Percentiles rank a stretch among this genome's conserved stretches.
These are phyloP conservation scores for Scolopax mira DNA, from an alignment of 2,113 vertebrate genomes.

Conservation along the genomic window DNA sequence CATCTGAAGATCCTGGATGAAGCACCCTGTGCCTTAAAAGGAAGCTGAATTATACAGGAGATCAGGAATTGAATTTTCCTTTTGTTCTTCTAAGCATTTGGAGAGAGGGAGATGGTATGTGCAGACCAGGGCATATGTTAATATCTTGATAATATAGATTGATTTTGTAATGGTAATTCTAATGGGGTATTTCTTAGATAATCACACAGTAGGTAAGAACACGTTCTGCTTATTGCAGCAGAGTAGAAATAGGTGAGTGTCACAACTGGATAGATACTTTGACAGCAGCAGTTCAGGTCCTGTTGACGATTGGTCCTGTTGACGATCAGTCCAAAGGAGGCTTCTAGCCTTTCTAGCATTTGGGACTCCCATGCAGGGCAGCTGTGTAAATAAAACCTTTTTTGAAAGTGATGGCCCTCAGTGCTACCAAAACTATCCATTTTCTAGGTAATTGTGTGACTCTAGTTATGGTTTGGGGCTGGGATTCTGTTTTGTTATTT, in stretches of 20 bases:
- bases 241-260: background rate
- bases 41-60: background rate
- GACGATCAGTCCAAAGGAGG: background rate
- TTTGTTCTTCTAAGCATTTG: background rate
- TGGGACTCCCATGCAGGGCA: background rate
- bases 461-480: background rate
- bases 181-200: background rate
- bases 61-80: background rate
- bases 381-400: background rate
- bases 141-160: background rate
- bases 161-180: background rate
- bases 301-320: background rate
- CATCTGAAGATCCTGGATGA: background rate
- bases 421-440: background rate
- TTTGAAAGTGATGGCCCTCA: background rate
- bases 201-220: background rate
- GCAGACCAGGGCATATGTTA: background rate
- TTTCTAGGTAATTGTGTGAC: background rate
- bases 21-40: background rate
- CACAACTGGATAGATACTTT: background rate
- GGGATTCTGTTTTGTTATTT: background rate
- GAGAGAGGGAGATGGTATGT: background rate
- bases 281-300: background rate
- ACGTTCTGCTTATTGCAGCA: background rate
- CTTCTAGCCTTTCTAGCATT: background rate